These are phyloP conservation scores for Epinotia demarniana DNA, from an alignment of 2,888 invertebrate genomes.

Conservation along the genomic window DNA sequence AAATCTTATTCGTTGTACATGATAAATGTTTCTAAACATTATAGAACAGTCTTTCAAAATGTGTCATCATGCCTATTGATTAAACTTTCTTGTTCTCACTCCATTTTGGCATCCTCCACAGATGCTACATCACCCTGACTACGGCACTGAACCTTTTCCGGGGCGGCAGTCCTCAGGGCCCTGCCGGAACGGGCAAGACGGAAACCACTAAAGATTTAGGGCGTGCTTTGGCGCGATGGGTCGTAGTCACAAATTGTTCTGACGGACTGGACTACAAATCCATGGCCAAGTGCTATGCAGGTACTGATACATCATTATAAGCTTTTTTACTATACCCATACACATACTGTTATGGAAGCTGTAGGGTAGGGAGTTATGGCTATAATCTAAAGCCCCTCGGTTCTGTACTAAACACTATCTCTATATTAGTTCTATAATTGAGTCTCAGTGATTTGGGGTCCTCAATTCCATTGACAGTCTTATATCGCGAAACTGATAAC, in stretches of 20 bases:
- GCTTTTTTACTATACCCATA: background rate
- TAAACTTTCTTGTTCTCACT: background rate
- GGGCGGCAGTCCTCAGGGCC: slow-evolving; percentile 97
- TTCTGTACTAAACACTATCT: no score
- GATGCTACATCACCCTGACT: slow-evolving; percentile 96
- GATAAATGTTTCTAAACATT: no score
- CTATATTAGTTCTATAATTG: no score
- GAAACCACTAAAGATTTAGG: slow-evolving; percentile 97
- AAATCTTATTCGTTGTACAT: no score
- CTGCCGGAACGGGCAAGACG: slow-evolving; percentile 96
- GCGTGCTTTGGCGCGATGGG: slow-evolving; percentile 94
- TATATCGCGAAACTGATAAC: no score
- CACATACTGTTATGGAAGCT: background rate
- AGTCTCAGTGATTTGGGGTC: no score
- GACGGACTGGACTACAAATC: slow-evolving; percentile 96
- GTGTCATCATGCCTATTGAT: no score
- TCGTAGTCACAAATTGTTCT: slow-evolving; percentile 96
- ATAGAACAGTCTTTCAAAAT: no score
- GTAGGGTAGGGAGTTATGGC: background rate
- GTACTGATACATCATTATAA: slow-evolving; percentile 60
- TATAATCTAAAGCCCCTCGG: background rate
- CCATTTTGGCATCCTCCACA: slow-evolving; percentile 56
- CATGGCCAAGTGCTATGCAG: slow-evolving; percentile 95
- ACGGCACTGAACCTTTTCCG: slow-evolving; percentile 94
- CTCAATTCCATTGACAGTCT: no score